A percentile compares a stretch with the other conserved stretches of the same genome.
Conservation (phyloP, 2,113 vertebrate species). For the Paradoxurus hermaphroditus region DNA sequence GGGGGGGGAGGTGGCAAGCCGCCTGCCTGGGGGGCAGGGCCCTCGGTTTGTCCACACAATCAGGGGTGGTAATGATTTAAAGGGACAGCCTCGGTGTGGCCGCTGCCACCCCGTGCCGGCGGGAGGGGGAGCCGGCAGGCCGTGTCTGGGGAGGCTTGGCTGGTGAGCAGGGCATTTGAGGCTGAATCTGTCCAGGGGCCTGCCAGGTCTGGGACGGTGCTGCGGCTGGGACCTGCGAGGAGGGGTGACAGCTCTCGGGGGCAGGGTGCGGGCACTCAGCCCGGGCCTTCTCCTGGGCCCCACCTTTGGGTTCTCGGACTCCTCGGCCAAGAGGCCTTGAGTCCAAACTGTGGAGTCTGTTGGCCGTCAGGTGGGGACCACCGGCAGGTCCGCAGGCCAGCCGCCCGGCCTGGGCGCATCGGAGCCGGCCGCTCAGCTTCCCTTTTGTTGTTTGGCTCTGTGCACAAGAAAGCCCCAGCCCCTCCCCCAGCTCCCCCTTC, state of each 20-base stretch:
- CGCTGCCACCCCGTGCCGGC: constrained; percentile 49
- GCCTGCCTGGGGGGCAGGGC: constrained; percentile 68
- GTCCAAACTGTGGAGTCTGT: background rate
- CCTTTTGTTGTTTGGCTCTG: constrained; percentile 75
- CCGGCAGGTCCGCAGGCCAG: background rate
- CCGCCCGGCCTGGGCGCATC: background rate
- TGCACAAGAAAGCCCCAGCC: constrained; percentile 67
- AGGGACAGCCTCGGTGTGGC: constrained; percentile 70
- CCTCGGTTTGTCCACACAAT: constrained; percentile 66
- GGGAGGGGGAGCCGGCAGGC: constrained; percentile 60
- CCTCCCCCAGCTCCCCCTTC: constrained; percentile 61
- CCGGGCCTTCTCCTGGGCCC: background rate
- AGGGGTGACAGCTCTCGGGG: constrained; percentile 49
- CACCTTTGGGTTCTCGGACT: constrained; percentile 16
- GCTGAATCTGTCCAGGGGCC: constrained; percentile 33
- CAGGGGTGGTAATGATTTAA: constrained; percentile 76
- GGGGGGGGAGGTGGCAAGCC: constrained; percentile 48
- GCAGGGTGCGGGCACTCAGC: background rate
- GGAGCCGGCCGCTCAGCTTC: constrained; percentile 46
- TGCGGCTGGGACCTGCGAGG: background rate
- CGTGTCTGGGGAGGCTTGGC: constrained; percentile 33
- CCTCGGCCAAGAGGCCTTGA: constrained; percentile 14
- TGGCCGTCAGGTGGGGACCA: constrained; percentile 13
- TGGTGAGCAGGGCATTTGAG: constrained; percentile 49
- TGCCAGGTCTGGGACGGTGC: constrained; percentile 38